Base-by-base conservation (phyloP, 2,113 vertebrate genomes). In the Chaetodon trifascialis region DNA sequence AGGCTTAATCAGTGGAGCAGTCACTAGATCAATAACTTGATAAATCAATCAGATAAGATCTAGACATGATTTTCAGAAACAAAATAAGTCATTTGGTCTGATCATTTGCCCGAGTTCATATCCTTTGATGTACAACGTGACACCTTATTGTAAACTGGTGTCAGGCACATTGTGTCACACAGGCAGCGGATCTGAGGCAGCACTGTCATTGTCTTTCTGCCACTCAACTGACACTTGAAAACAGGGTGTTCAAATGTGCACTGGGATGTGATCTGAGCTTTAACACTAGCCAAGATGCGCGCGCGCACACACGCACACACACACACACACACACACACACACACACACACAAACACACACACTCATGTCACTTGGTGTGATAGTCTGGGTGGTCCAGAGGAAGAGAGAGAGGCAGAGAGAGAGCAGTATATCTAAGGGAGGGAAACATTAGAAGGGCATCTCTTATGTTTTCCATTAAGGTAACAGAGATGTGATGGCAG, bases 401-500 rank as follows among this genome's bases (percentile, higher is more conserved):
- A 84, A 83, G 69, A 47, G 17, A 77, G 83, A 60, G 80, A 83
- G 72, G 62, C 63, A 84, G 76, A 78, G 38, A 80, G 67, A 76
- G 76, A 84, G 81, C 83, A 83, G 78, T 76, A 64, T 86, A 89
- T 87, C 89, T 92, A 64, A 82, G 80, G 38, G 80, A 30, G 40
- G 76, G 90, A 75, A 85, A 90, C 90, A 86, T 86, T 82, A 93
- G 89, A 92, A 91, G 87, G 85, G 77, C 81, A 90, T 91, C 87
- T 90, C 73, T 85, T 86, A 62, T 92, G 89, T 86, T 91, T 87
- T 88, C 91, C 89, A 92, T 93, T 92, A 90, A 91, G 86, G 89
- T 81, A 91, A 88, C 73, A 4, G 85, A 89, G 85, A 93, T 84
- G 77, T 74, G 89, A 91, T 84, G 85, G 75, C 62, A 71, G 56